These are phyloP conservation scores for Sepioteuthis lessoniana DNA, from an alignment of 2,888 invertebrate species.

Conservation along the genomic window DNA sequence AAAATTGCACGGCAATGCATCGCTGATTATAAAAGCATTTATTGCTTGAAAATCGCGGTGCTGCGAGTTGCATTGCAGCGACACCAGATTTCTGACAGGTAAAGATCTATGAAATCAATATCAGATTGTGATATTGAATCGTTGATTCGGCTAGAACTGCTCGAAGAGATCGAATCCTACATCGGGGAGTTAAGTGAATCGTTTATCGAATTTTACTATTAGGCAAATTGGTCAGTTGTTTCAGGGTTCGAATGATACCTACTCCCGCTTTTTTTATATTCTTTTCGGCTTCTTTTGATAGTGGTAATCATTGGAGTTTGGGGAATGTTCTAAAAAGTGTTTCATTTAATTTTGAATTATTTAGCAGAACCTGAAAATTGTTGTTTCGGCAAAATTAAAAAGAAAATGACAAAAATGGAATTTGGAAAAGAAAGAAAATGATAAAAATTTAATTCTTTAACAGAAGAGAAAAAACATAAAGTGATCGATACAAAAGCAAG, in stretches of 20 bases:
- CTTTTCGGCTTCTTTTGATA: background rate
- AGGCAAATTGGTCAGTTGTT: background rate
- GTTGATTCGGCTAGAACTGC: background rate
- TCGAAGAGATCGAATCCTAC: background rate
- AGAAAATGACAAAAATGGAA: no score
- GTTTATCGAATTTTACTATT: no score
- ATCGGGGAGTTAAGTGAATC: background rate
- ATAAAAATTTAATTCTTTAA: no score
- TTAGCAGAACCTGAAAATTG: no score
- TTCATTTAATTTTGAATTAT: background rate
- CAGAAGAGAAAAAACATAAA: no score
- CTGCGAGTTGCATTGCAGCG: background rate
- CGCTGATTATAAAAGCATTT: background rate
- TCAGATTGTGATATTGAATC: constrained; percentile 33
- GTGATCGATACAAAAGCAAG: no score
- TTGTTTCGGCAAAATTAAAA: no score
- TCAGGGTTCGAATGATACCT: background rate
- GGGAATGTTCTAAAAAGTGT: background rate
- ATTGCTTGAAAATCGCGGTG: background rate
- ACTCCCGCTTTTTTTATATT: background rate
- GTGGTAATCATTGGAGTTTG: background rate
- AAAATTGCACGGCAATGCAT: background rate
- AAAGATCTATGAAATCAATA: constrained; percentile 33
- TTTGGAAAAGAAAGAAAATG: no score
- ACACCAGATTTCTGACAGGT: constrained; percentile 23